Conservation (phyloP, 37 sponge, comb jelly and placozoan species). For the Bolinopsis microptera region DNA sequence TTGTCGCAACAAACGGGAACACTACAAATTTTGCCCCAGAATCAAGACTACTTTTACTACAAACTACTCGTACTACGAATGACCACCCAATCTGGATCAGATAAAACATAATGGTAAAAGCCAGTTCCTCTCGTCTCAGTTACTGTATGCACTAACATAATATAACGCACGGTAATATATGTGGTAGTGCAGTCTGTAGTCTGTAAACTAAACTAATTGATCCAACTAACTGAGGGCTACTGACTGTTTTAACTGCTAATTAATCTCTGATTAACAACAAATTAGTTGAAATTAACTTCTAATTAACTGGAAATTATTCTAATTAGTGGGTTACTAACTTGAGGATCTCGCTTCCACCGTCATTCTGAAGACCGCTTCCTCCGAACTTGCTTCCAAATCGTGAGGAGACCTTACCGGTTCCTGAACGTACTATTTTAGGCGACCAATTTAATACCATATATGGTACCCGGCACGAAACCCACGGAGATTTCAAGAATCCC, state of each 20-base stretch:
- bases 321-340: neutral
- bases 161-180: neutral
- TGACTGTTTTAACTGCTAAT: neutral
- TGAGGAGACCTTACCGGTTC: neutral
- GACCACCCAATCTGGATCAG: neutral
- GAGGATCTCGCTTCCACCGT: slow-evolving; percentile 28
- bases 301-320: neutral
- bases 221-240: neutral
- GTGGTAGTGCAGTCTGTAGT: too few species aligned
- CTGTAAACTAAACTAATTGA: neutral
- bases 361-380: slow-evolving; percentile 25
- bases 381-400: slow-evolving; percentile 51
- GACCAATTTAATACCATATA: neutral
- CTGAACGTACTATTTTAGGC: neutral
- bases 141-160: neutral
- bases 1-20: too few species aligned
- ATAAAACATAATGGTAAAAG: neutral
- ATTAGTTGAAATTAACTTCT: neutral
- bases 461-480: neutral
- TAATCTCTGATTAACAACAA: neutral
- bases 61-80: too few species aligned
- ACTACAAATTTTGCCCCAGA: too few species aligned
- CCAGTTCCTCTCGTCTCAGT: neutral
- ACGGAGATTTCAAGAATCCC: neutral
- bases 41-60: too few species aligned